Evolutionary conservation across 2,797 vertebrate species (phyloP).

Genomic region (Salarias fasciatus): DNA sequence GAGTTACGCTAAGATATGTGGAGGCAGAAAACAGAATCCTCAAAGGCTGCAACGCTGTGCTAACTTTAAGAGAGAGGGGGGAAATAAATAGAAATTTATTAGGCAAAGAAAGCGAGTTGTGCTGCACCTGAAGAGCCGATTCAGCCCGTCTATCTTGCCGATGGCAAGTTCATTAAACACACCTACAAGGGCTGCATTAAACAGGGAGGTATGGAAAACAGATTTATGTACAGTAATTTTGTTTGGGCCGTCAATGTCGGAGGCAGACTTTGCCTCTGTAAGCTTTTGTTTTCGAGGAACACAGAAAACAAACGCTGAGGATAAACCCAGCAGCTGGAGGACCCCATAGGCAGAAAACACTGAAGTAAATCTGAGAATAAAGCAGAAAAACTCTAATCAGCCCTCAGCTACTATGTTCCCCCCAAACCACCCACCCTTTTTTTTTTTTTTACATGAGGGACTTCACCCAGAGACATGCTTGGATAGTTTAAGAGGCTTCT

Average conservation of each 20-base stretch:
- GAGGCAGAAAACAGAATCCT: conserved; percentile 28
- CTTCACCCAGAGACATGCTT: conserved; percentile 47
- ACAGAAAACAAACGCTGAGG: background rate
- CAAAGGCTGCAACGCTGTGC: conserved; percentile 17
- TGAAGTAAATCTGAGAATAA: conserved; percentile 2
- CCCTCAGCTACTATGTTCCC: conserved; percentile 11
- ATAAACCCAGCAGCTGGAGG: background rate
- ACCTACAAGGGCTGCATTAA: conserved; percentile 23
- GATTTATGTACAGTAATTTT: background rate
- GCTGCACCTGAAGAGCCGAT: conserved; percentile 18
- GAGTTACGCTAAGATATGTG: conserved; percentile 22
- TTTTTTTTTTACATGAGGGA: conserved; percentile 21
- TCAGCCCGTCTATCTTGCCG: conserved; percentile 26
- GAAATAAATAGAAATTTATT: conserved; percentile 23
- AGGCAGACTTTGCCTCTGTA: conserved; percentile 2
- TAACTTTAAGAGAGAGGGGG: conserved; percentile 8
- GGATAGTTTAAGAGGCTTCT: conserved; percentile 52
- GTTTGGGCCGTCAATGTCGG: conserved; percentile 6
- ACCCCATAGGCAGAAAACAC: background rate
- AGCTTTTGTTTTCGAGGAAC: background rate
- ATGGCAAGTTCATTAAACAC: conserved; percentile 36
- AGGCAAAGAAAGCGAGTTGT: conserved; percentile 17
- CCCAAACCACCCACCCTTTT: conserved; percentile 17
- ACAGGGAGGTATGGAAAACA: background rate
- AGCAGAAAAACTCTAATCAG: conserved; percentile 21